phyloP scores from a whole-genome alignment of 2,797 vertebrate species.

The Monodelphis domestica region DNA sequence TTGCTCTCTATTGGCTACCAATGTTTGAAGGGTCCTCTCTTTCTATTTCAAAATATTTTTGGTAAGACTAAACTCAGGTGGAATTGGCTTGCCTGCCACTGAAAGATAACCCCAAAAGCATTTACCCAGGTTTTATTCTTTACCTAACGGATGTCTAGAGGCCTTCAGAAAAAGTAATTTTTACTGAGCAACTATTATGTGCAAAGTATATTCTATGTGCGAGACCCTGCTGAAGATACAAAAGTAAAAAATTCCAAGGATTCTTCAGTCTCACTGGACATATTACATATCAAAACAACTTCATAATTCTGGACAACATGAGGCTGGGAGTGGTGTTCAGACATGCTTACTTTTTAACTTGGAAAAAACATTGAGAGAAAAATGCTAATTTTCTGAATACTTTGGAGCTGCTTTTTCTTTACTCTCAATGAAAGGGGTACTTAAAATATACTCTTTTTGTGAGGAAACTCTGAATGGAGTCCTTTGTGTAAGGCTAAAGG shows the following conservation, averaged over 20 bases:
- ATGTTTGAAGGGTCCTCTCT: neutral
- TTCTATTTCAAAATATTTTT: neutral
- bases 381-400: constrained; percentile 45
- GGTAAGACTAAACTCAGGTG: neutral
- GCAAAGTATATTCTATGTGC: neutral
- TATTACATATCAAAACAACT: constrained; percentile 17
- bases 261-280: constrained; percentile 55
- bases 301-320: constrained; percentile 69
- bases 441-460: constrained; percentile 9
- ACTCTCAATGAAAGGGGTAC: constrained; percentile 1
- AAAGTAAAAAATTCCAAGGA: neutral
- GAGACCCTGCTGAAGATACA: neutral
- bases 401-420: constrained; percentile 58
- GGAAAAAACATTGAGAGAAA: constrained; percentile 64
- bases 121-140: neutral
- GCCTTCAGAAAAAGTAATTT: neutral
- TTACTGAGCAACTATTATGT: neutral
- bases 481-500: constrained; percentile 29
- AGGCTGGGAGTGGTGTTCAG: constrained; percentile 38
- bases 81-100: neutral
- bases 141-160: neutral
- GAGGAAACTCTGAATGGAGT: constrained; percentile 42
- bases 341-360: constrained; percentile 37
- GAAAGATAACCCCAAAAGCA: neutral
- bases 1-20: neutral